Conservation (phyloP, 2,797 vertebrate genomes). For the Anableps anableps region DNA sequence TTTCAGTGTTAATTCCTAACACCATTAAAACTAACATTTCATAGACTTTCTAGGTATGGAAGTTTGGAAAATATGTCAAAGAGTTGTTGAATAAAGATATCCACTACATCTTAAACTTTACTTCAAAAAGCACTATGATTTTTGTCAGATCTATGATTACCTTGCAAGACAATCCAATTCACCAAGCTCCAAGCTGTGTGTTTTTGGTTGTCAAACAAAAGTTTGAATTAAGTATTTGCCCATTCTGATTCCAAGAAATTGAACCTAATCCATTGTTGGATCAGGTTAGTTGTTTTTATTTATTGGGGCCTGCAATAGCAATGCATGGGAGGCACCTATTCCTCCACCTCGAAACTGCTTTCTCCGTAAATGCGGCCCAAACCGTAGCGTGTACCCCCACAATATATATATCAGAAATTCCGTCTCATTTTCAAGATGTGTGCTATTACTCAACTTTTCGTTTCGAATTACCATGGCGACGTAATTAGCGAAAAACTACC, state of each 20-base stretch:
- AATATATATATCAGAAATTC: too few species aligned
- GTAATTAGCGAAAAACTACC: too few species aligned
- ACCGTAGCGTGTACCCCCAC: too few species aligned
- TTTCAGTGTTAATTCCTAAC: too few species aligned
- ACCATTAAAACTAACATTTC: background rate
- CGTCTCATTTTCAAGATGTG: too few species aligned
- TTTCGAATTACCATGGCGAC: too few species aligned
- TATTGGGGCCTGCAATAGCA: too few species aligned
- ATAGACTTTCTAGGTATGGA: background rate
- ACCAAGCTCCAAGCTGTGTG: background rate
- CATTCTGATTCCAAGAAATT: background rate
- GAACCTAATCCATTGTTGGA: background rate
- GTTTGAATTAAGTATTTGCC: too few species aligned
- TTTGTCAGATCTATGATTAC: background rate
- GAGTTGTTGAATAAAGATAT: background rate
- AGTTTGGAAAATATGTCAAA: background rate
- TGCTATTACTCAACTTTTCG: too few species aligned
- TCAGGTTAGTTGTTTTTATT: background rate
- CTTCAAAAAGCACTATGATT: background rate
- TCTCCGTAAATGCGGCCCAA: too few species aligned
- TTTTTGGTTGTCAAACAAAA: background rate
- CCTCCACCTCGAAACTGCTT: too few species aligned
- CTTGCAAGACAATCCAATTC: background rate
- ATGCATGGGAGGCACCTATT: too few species aligned
- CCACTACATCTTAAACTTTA: background rate